Evolutionary conservation across 2,113 vertebrate species (phyloP).

Genomic region (Grallaria varia): DNA sequence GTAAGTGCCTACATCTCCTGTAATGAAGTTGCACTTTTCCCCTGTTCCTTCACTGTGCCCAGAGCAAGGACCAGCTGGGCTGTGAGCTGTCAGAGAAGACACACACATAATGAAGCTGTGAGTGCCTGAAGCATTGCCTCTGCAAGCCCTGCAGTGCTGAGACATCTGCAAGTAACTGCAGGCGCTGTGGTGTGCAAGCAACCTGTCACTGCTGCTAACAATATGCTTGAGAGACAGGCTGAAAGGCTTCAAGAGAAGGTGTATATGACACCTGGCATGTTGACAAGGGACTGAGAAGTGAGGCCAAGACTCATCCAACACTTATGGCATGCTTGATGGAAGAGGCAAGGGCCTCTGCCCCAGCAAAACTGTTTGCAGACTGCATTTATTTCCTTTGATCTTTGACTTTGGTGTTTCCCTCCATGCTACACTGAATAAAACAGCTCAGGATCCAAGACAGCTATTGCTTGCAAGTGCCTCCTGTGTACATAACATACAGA

Average conservation of each 20-base stretch:
- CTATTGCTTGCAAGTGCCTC: background rate
- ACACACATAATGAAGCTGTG: background rate
- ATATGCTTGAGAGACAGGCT: background rate
- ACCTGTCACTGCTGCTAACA: background rate
- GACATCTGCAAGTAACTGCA: background rate
- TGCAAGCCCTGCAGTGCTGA: background rate
- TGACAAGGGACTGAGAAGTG: background rate
- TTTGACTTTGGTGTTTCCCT: background rate
- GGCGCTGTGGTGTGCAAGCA: background rate
- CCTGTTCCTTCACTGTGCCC: background rate
- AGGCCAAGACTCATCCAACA: background rate
- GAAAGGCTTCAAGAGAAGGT: background rate
- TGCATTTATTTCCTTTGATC: background rate
- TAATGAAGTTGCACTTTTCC: background rate
- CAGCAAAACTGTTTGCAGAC: background rate
- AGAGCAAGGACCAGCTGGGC: background rate
- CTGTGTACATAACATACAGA: fast-evolving
- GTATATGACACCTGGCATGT: background rate
- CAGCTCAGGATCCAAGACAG: background rate
- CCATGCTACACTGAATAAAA: background rate
- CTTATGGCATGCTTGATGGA: background rate
- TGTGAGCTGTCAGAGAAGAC: background rate
- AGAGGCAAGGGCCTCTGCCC: background rate
- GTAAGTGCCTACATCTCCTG: background rate
- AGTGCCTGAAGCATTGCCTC: background rate